Evolutionary conservation across 2,113 vertebrate genomes (phyloP), one percentile per base, ranked within the genome.

Genomic region (Albula goreensis): DNA sequence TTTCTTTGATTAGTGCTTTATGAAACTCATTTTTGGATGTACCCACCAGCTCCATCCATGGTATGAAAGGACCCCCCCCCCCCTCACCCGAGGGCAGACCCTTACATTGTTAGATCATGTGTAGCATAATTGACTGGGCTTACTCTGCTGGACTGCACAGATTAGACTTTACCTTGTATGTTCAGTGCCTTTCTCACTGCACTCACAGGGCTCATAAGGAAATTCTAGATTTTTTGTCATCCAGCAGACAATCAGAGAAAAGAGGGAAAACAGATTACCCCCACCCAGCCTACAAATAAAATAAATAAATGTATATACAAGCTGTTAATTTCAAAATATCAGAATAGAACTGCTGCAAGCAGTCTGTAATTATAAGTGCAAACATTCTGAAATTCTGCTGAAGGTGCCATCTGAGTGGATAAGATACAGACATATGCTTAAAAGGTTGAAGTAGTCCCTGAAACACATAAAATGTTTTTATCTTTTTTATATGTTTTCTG

Each of bases 91-190:
- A 90, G 77, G 5, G 51, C 48, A 60, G 88, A 80, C 89, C 90
- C 89, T 90, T 86, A 87, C 89, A 89, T 89, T 89, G 91, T 89
- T 89, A 77, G 84, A 89, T 85, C 82, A 85, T 91, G 89, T 86
- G 90, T 79, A 92, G 84, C 85, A 48, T 92, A 89, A 91, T 87
- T 82, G 85, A 89, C 90, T 91, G 88, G 83, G 86, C 83, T 89
- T 85, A 79, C 80, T 82, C 50, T 41, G 81, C 89, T 88, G 83
- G 86, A 81, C 88, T 86, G 17, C 79, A 51, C 83, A 80, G 80
- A 87, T 84, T 81, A 53, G 84, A 25, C 81, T 80, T 86, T 85
- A 86, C 83, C 50, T 56, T 83, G 85, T 63, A 52, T 48, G 19
- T 50, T 57, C 49, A 63, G 74, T 19, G 79, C 88, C 88, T 88